Base-by-base conservation (phyloP, 2,113 vertebrate genomes). In the Plectropomus leopardus region DNA sequence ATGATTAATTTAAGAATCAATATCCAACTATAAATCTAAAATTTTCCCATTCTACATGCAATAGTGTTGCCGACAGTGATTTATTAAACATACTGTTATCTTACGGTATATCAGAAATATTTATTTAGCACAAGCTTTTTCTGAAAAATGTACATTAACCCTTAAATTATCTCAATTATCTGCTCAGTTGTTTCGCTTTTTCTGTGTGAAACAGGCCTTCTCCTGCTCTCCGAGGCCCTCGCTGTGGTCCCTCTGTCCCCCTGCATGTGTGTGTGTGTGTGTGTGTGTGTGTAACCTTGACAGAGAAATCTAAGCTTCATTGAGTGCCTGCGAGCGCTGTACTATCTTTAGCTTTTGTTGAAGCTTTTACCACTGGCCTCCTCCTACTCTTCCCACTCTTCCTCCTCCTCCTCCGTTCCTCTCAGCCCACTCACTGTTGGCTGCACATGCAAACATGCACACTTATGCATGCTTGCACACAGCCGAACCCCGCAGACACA, bases 281-380 rank as follows among this genome's bases (percentile, higher is more conserved):
- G 59, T 57, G 64, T 54, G 74, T 61, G 76, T 65, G 82, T 76
- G 48, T 93, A 94, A 93, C 93, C 92, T 94, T 93, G 93, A 91
- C 87, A 87, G 84, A 68, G 88, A 70, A 83, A 83, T 88, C 82
- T 63, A 81, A 78, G 93, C 90, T 86, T 84, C 84, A 71, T n/a
- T 86, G 86, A 91, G 84, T 93, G 93, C 90, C 94, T 91, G 81
- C 61, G 4, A 94, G 94, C 90, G 19, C 80, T 80, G 87, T 50
- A 85, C 94, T 95, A 95, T 95, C 94, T 95, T 96, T 95, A 95
- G 93, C 93, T 86, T 77, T 72, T 86, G 85, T 89, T 86, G 88
- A 87, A 85, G 91, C 90, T 89, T 91, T 91, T 91, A 91, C 87
- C 82, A 90, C 66, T 86, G 88, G 90, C 80, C 82, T 91, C 79